Conservation (phyloP, 2,888 invertebrate genomes). For the Pecten maximus region DNA sequence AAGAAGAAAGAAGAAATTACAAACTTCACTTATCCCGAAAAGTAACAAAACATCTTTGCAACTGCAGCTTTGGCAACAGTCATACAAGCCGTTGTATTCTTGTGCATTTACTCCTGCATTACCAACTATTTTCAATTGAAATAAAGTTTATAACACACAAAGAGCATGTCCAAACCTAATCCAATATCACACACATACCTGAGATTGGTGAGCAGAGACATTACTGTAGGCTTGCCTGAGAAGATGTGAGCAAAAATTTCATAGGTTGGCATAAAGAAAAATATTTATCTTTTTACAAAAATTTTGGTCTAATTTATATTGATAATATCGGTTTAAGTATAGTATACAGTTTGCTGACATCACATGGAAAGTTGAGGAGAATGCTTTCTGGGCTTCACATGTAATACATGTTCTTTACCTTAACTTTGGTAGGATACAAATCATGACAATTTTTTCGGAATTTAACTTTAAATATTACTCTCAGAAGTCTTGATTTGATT, state of each 20-base stretch:
- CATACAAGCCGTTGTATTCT: neutral
- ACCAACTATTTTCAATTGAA: neutral
- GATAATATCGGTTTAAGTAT: no score
- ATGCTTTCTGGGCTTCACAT: no score
- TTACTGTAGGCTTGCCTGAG: neutral
- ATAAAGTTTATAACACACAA: neutral
- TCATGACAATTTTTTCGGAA: no score
- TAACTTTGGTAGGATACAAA: no score
- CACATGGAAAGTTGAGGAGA: no score
- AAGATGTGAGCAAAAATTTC: neutral
- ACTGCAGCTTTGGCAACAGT: neutral
- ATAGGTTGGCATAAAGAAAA: neutral
- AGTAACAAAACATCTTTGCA: neutral
- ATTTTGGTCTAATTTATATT: no score
- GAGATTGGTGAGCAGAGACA: neutral
- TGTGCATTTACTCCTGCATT: neutral
- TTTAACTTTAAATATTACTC: neutral
- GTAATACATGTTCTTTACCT: no score
- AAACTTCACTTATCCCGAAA: neutral
- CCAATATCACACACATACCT: neutral
- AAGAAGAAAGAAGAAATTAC: no score
- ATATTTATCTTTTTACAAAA: neutral
- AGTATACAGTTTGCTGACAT: no score
- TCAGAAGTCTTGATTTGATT: neutral
- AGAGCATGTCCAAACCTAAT: neutral